These are phyloP conservation scores for Griposia aprilina DNA, from an alignment of 2,888 invertebrate genomes.

Conservation along the genomic window DNA sequence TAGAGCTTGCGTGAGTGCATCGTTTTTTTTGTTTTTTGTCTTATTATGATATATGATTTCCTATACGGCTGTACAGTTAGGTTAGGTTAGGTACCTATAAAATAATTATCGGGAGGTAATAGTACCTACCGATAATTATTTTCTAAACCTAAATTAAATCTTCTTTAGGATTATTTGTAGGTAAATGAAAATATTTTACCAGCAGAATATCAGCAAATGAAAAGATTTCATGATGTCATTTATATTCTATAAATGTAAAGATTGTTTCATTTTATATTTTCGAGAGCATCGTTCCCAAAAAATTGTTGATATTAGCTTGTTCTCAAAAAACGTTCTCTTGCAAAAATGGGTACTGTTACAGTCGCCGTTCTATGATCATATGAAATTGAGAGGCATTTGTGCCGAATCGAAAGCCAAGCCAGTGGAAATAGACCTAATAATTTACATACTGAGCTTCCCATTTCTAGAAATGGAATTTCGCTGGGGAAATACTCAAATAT, in stretches of 20 bases:
- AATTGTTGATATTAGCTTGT: constrained; percentile 22
- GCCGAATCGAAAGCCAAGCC: constrained; percentile 37
- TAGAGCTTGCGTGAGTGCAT: no score
- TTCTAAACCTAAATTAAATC: no score
- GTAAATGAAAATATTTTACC: not conserved
- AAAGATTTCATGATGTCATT: not conserved
- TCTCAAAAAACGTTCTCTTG: constrained; percentile 20
- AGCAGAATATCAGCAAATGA: not conserved
- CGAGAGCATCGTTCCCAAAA: constrained; percentile 4
- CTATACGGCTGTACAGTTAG: no score
- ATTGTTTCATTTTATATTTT: constrained; percentile 11
- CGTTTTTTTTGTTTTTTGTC: no score
- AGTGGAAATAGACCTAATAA: constrained; percentile 43
- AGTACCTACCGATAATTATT: not conserved
- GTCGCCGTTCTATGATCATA: constrained; percentile 18
- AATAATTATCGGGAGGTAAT: no score
- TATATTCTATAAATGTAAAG: not conserved
- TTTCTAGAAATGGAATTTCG: constrained; percentile 41
- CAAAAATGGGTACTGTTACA: constrained; percentile 30
- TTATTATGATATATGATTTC: no score
- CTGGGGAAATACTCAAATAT: constrained; percentile 19
- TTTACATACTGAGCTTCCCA: constrained; percentile 42
- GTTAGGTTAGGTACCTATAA: no score
- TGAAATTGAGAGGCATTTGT: constrained; percentile 46
- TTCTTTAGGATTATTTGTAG: not conserved